Evolutionary conservation across 53 echinoderm and acorn worm genomes (phyloP).

Genomic region (Temnopleurus reevesii): DNA sequence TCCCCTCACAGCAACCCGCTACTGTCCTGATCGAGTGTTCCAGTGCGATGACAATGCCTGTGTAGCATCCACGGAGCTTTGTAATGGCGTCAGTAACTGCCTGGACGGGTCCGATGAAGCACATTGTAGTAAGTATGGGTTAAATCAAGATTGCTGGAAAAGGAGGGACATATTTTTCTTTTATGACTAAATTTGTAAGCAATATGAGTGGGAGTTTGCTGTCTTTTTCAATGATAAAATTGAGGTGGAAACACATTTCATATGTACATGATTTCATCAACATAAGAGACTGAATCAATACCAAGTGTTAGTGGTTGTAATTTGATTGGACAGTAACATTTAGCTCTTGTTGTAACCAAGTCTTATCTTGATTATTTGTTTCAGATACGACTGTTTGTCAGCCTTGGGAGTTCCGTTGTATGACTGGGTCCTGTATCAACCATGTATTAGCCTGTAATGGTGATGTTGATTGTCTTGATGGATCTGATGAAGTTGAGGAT

Average conservation of each 20-base stretch:
- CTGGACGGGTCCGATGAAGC: constrained; percentile 76
- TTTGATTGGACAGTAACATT: no score
- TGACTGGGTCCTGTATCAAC: constrained; percentile 71
- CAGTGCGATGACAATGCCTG: constrained; percentile 86
- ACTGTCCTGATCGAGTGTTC: constrained; percentile 69
- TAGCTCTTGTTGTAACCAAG: no score
- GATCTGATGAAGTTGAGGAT: constrained; percentile 68
- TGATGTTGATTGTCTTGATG: constrained; percentile 69
- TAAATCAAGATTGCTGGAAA: no score
- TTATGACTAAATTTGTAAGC: no score
- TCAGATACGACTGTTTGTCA: constrained; percentile 67
- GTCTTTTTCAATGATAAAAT: no score
- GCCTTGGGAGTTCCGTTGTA: constrained; percentile 82
- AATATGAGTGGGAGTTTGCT: no score
- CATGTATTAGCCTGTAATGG: constrained; percentile 79
- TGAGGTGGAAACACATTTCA: no score
- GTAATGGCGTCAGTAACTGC: constrained; percentile 76
- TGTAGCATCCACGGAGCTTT: constrained; percentile 55
- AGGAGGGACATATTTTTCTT: no score
- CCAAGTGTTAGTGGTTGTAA: no score
- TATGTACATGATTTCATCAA: no score
- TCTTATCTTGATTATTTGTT: no score
- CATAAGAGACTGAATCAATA: no score
- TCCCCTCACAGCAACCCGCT: constrained; percentile 58
- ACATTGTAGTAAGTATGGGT: constrained; percentile 67